Conservation (phyloP, 2,797 vertebrate genomes). For the Platyrinchus mystaceus region DNA sequence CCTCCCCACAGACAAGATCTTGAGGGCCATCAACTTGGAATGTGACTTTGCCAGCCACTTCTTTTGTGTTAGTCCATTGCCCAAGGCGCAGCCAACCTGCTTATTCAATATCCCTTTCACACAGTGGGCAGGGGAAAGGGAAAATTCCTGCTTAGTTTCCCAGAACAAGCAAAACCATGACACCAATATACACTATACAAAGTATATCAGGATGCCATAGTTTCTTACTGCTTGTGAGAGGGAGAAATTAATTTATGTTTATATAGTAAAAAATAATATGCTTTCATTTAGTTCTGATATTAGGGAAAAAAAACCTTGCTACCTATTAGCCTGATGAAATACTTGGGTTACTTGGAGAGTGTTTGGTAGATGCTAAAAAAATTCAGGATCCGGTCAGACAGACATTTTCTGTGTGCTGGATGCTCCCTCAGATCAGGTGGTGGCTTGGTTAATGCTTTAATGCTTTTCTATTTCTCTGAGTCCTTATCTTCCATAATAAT, state of each 20-base stretch:
- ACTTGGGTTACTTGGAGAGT: neutral
- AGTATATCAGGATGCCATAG: neutral
- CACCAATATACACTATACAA: neutral
- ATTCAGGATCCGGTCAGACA: neutral
- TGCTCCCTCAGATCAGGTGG: neutral
- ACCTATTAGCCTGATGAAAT: neutral
- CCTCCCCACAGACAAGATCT: too few relatives aligned
- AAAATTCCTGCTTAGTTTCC: too few relatives aligned
- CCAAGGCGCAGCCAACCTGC: too few relatives aligned
- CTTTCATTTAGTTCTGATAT: neutral
- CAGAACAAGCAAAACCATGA: too few relatives aligned
- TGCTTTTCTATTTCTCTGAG: neutral
- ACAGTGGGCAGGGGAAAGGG: too few relatives aligned
- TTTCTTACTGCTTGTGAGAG: neutral
- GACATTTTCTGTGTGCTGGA: neutral
- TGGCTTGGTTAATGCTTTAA: neutral
- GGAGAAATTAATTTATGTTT: neutral
- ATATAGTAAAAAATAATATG: neutral
- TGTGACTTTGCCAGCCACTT: too few relatives aligned
- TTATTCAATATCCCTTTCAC: too few relatives aligned
- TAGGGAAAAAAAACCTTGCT: neutral
- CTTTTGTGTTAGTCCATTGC: too few relatives aligned
- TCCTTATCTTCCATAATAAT: neutral
- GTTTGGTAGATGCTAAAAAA: neutral
- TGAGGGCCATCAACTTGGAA: too few relatives aligned